phyloP scores from a whole-genome alignment of 2,888 invertebrate species.

The Carabus problematicus region DNA sequence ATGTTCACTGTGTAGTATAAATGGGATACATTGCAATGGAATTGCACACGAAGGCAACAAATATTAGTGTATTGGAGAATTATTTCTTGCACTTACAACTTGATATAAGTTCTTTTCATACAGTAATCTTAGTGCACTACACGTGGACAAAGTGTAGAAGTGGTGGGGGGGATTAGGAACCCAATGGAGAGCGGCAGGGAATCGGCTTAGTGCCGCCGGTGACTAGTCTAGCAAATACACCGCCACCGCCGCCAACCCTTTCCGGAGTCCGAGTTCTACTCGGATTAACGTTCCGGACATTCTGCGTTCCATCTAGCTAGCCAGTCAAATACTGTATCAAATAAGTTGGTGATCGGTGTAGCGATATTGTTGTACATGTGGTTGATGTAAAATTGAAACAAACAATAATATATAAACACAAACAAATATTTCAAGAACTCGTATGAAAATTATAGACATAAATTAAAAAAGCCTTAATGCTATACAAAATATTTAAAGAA shows the following conservation, averaged over 20 bases:
- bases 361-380: background rate
- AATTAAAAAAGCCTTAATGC: no score
- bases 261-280: constrained; percentile 14
- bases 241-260: constrained; percentile 26
- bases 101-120: constrained; percentile 11
- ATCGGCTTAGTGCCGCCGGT: constrained; percentile 25
- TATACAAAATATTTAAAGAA: no score
- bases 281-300: constrained; percentile 32
- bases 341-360: no score
- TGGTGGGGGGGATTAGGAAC: background rate
- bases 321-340: constrained; percentile 13
- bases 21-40: background rate
- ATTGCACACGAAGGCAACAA: background rate
- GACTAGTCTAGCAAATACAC: constrained; percentile 26
- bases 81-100: constrained; percentile 15
- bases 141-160: background rate
- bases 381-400: constrained; percentile 20
- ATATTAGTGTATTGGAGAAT: constrained; percentile 1
- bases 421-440: no score
- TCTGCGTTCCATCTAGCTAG: constrained; percentile 16
- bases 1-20: no score
- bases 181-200: constrained; percentile 14
- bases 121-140: constrained; percentile 12
- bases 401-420: no score
- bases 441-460: no score